Evolutionary conservation across 2,113 vertebrate genomes (phyloP).

Genomic region (Zingel zingel): DNA sequence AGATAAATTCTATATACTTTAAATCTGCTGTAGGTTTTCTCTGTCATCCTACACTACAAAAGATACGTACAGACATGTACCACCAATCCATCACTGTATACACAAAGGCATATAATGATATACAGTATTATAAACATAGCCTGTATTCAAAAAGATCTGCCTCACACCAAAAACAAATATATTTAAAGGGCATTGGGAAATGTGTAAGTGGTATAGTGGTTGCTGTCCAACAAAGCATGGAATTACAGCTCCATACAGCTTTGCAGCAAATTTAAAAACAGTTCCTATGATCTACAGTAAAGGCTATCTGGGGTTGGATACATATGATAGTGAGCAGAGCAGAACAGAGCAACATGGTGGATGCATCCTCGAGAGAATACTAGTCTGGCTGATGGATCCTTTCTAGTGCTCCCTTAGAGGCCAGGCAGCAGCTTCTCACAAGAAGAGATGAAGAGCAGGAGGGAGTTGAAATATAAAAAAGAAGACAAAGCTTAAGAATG

Average conservation of each 20-base stretch:
- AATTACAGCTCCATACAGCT: conserved; percentile 57
- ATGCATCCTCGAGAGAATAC: conserved; percentile 70
- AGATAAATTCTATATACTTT: conserved; percentile 44
- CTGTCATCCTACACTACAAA: conserved; percentile 43
- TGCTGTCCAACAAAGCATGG: conserved; percentile 62
- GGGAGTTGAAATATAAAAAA: conserved; percentile 54
- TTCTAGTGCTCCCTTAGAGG: conserved; percentile 73
- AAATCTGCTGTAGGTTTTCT: conserved; percentile 46
- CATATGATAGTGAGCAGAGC: conserved; percentile 72
- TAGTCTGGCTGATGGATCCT: conserved; percentile 75
- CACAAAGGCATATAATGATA: conserved; percentile 24
- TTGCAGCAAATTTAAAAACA: conserved; percentile 67
- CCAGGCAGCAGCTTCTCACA: conserved; percentile 54
- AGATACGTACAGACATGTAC: conserved; percentile 6
- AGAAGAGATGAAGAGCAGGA: conserved; percentile 70
- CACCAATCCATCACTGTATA: conserved; percentile 30
- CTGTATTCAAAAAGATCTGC: conserved; percentile 24
- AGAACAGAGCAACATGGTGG: conserved; percentile 67
- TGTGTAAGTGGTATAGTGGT: conserved; percentile 25
- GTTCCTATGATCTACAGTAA: conserved; percentile 72
- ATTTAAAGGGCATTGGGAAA: conserved; percentile 44
- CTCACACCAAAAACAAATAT: conserved; percentile 20
- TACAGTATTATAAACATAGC: conserved; percentile 30
- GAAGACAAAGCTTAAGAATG: conserved; percentile 53
- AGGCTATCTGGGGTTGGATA: conserved; percentile 71